These are phyloP conservation scores for Encarsia formosa DNA, from an alignment of 2,888 invertebrate genomes.

Conservation along the genomic window DNA sequence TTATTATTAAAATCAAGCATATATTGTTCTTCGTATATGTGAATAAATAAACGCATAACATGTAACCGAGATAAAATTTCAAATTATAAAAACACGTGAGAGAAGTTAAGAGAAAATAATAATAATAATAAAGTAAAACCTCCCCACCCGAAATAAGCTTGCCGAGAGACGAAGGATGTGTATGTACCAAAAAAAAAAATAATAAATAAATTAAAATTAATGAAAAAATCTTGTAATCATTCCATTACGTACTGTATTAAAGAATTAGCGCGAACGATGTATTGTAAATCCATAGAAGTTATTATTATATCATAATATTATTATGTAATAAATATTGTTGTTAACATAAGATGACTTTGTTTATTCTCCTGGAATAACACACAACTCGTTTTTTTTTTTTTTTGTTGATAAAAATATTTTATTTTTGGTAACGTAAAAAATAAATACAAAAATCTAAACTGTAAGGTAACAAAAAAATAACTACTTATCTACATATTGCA, in stretches of 20 bases:
- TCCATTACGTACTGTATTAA: slow-evolving; percentile 48
- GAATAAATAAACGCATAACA: too few species aligned
- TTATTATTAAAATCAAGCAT: too few species aligned
- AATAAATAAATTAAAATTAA: too few species aligned
- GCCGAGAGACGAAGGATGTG: slow-evolving; percentile 42
- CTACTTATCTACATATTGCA: too few species aligned
- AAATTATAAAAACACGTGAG: too few species aligned
- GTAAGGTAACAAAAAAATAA: too few species aligned
- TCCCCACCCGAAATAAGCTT: slow-evolving; percentile 35
- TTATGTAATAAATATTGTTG: slow-evolving; percentile 53
- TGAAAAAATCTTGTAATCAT: slow-evolving; percentile 49
- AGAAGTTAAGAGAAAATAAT: slow-evolving; percentile 24
- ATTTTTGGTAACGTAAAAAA: too few species aligned
- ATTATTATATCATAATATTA: slow-evolving; percentile 51
- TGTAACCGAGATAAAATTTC: too few species aligned
- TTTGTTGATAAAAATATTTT: background rate
- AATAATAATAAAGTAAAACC: background rate
- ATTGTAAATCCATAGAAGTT: slow-evolving; percentile 51
- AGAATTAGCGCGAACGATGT: slow-evolving; percentile 39
- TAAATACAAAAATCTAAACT: too few species aligned
- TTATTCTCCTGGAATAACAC: slow-evolving; percentile 14
- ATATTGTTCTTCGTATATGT: too few species aligned
- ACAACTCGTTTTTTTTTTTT: background rate
- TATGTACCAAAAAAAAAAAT: too few species aligned
- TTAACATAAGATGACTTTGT: slow-evolving; percentile 43